A percentile compares a stretch with the other conserved stretches of the same genome.
These are phyloP conservation scores for Eurosta solidaginis DNA, from an alignment of 1,140 invertebrate species.

Conservation along the genomic window DNA sequence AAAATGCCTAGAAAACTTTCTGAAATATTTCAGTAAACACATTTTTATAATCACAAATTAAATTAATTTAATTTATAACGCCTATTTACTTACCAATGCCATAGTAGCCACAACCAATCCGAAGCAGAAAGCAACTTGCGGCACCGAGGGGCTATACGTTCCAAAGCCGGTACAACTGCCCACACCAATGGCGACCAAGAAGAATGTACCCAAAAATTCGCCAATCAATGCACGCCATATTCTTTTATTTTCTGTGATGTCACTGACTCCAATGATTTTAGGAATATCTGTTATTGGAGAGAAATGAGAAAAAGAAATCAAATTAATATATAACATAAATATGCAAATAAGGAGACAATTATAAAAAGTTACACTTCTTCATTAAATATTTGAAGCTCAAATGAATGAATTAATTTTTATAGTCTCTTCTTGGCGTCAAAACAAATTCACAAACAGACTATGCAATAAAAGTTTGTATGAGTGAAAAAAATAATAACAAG, in stretches of 20 bases:
- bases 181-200: slow-evolving; percentile 85
- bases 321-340: too few relatives aligned
- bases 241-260: slow-evolving; percentile 70
- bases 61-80: neutral
- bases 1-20: too few relatives aligned
- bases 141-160: slow-evolving; percentile 61
- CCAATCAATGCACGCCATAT: slow-evolving; percentile 80
- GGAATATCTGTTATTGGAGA: slow-evolving; percentile 64
- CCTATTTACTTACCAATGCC: slow-evolving; percentile 68
- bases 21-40: neutral
- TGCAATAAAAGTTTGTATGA: too few relatives aligned
- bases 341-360: too few relatives aligned
- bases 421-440: too few relatives aligned
- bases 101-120: slow-evolving; percentile 86
- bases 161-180: slow-evolving; percentile 65
- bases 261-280: slow-evolving; percentile 70
- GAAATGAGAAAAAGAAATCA: too few relatives aligned
- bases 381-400: too few relatives aligned
- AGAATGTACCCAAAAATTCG: slow-evolving; percentile 86
- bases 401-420: too few relatives aligned
- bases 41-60: too few relatives aligned
- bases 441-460: too few relatives aligned
- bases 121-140: slow-evolving; percentile 84
- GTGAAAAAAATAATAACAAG: too few relatives aligned
- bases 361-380: too few relatives aligned